Evolutionary conservation across 2,113 vertebrate genomes (phyloP), one percentile per base, ranked within the genome.

Genomic region (Cygnus buccinator): DNA sequence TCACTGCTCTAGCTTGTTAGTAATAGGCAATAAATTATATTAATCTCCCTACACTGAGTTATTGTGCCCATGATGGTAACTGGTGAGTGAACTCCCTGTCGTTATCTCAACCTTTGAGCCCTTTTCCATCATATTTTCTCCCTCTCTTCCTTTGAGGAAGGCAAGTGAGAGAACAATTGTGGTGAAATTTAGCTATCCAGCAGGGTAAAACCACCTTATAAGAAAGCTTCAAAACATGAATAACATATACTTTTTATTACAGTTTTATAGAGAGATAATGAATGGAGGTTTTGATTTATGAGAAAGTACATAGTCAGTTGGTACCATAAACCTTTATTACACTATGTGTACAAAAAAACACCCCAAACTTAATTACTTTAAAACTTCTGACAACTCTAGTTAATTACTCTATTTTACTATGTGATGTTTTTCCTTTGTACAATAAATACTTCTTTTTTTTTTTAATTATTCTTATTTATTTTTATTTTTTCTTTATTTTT

Each of bases 301-400:
- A 72, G 48, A 76, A 86, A 70, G 11, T 43, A 70, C 22, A 21
- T 78, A 89, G 68, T 87, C 43, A 59, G 8, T 33, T 73, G 22
- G 19, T 75, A 52, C n/a, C 58, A 78, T 82, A 95, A 92, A 94
- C 23, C 57, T 95, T 95, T 95, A 93, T 67, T 88, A 37, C 22
- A 35, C 5, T 59, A 4, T 77, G 4, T 41, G 9, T 58, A n/a
- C 77, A 7, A 68, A 39, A 20, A 52, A 76, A 66, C 20, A 48
- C 46, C 10, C 46, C 8, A 48, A 48, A 48, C 18, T 93, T 57
- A 80, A 90, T 86, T 85, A 65, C 25, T 87, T 87, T 84, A 72
- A 91, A 61, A 74, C 3, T 61, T 80, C 41, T 67, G 63, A 70
- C 4, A 72, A 26, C 14, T 90, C 3, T 44, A 74, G 46, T 13